phyloP scores from a whole-genome alignment of 2,113 vertebrate species.

The Tringa solitaria region DNA sequence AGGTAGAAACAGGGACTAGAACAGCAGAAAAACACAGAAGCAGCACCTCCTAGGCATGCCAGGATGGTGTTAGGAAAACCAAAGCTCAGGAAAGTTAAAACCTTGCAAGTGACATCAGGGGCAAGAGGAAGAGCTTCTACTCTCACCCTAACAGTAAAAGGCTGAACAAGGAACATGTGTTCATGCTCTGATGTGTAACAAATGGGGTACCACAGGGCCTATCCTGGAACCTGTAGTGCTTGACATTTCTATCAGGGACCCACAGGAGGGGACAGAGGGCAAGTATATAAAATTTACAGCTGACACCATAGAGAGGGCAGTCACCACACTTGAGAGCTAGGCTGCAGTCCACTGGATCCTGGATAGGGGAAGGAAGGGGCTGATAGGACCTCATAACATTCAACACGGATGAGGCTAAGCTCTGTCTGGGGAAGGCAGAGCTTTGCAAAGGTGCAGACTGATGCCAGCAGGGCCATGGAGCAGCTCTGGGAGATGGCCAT shows the following conservation, averaged over 20 bases:
- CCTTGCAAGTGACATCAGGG: background rate
- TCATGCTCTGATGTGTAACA: background rate
- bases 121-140: background rate
- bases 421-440: background rate
- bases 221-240: background rate
- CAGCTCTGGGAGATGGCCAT: no score
- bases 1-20: background rate
- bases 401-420: background rate
- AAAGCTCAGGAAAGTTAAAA: background rate
- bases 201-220: background rate
- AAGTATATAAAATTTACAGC: background rate
- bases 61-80: background rate
- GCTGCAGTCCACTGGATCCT: background rate
- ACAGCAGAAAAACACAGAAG: background rate
- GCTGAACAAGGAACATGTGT: background rate
- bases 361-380: background rate
- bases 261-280: background rate
- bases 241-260: background rate
- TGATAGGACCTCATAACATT: background rate
- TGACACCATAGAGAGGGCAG: background rate
- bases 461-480: background rate
- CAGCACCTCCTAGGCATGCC: background rate
- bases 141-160: background rate
- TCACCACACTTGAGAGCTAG: background rate
- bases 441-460: background rate